Evolutionary conservation across 2,797 vertebrate genomes (phyloP).

Genomic region (Anas bahamensis): DNA sequence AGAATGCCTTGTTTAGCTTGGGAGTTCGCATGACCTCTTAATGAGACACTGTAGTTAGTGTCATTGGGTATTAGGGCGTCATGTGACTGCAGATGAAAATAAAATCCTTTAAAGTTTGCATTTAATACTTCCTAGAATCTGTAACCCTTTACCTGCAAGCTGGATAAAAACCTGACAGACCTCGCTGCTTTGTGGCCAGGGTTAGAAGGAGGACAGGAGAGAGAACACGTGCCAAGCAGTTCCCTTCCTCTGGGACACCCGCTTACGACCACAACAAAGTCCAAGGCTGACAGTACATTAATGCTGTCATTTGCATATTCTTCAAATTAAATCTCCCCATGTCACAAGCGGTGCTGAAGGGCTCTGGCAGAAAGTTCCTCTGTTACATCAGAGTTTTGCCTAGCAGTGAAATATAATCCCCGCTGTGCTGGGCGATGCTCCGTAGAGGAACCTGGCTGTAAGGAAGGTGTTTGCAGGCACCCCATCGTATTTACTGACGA

Average conservation of each 20-base stretch:
- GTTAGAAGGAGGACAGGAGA: background rate
- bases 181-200: background rate
- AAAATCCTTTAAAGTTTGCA: slow-evolving; percentile 73
- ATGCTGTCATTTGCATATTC: background rate
- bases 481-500: background rate
- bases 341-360: background rate
- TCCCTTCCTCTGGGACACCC: background rate
- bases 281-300: background rate
- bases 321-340: background rate
- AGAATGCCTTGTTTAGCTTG: slow-evolving; percentile 58
- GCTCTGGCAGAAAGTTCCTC: background rate
- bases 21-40: slow-evolving; percentile 75
- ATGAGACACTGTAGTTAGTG: slow-evolving; percentile 62
- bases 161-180: background rate
- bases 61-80: slow-evolving; percentile 80
- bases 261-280: background rate
- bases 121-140: slow-evolving; percentile 65
- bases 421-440: background rate
- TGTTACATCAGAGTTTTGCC: background rate
- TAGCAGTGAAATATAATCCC: background rate
- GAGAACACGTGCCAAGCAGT: background rate
- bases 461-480: background rate
- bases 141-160: slow-evolving; percentile 80
- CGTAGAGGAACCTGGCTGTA: background rate
- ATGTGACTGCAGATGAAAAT: slow-evolving; percentile 79